Conservation (phyloP, 2,797 vertebrate species). For the Remorina albescens region DNA sequence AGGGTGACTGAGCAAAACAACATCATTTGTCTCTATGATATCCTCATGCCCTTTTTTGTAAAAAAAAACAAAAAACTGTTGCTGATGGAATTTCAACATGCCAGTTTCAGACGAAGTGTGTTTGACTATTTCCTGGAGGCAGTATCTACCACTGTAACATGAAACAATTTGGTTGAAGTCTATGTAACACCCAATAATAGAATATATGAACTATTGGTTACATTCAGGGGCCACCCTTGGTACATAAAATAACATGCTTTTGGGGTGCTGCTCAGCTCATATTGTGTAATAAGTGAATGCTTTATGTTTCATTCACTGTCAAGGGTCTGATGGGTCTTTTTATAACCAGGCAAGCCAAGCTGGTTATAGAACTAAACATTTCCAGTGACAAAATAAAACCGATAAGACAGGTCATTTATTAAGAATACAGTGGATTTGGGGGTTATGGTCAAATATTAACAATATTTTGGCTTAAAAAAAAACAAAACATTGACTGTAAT, state of each 20-base stretch:
- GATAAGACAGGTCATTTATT: too few relatives aligned
- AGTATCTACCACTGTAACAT: neutral
- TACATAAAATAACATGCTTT: too few relatives aligned
- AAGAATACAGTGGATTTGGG: too few relatives aligned
- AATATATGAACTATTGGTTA: neutral
- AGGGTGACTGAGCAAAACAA: conserved; percentile 32
- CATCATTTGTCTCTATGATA: conserved; percentile 39
- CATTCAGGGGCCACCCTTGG: too few relatives aligned
- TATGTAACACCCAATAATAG: neutral
- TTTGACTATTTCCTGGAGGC: neutral
- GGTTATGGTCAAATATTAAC: neutral
- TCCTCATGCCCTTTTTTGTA: conserved; percentile 15
- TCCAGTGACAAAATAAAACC: too few relatives aligned
- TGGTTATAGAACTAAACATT: too few relatives aligned
- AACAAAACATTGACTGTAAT: too few relatives aligned
- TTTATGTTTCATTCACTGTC: too few relatives aligned
- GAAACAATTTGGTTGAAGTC: neutral
- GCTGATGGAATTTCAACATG: neutral
- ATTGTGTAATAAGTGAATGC: neutral
- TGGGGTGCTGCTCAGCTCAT: too few relatives aligned
- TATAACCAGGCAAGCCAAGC: neutral
- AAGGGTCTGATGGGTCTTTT: neutral
- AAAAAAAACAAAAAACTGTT: conserved; percentile 1
- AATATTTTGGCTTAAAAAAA: neutral
- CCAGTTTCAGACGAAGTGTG: neutral